Percentiles rank a stretch among this genome's conserved stretches.
These are phyloP conservation scores for Penaeus chinensis DNA, from an alignment of 1,140 invertebrate species.

Conservation along the genomic window DNA sequence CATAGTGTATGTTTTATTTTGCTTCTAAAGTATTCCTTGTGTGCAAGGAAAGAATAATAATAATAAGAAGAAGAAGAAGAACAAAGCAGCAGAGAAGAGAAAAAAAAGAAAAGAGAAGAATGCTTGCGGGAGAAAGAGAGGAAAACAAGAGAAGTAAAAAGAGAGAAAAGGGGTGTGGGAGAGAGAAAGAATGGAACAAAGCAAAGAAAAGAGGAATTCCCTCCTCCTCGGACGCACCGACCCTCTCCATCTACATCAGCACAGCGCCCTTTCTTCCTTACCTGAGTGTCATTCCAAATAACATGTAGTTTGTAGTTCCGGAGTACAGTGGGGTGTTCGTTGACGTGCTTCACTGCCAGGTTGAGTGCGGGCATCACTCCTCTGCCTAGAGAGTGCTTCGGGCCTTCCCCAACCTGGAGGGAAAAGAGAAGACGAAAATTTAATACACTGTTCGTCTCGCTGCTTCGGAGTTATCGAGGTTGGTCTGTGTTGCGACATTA, in stretches of 20 bases:
- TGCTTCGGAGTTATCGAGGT: too few relatives aligned
- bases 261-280: conserved; percentile 67
- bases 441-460: too few relatives aligned
- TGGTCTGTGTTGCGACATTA: too few relatives aligned
- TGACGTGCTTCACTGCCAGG: conserved; percentile 91
- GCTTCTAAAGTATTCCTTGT: too few relatives aligned
- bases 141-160: neutral
- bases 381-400: conserved; percentile 75
- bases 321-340: conserved; percentile 85
- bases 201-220: neutral
- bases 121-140: too few relatives aligned
- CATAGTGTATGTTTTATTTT: too few relatives aligned
- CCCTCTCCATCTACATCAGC: neutral
- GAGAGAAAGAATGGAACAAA: neutral
- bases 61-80: too few relatives aligned
- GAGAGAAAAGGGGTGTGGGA: neutral
- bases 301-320: conserved; percentile 90
- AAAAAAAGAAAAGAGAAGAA: conserved; percentile 7
- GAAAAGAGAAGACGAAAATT: neutral
- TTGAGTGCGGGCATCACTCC: conserved; percentile 94
- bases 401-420: conserved; percentile 41
- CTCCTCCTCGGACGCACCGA: neutral
- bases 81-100: neutral
- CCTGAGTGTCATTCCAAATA: conserved; percentile 96
- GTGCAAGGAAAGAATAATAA: too few relatives aligned